A percentile compares a stretch with the other conserved stretches of the same genome.
phyloP scores from a whole-genome alignment of 2,888 invertebrate species.

The Tipula vernalis region DNA sequence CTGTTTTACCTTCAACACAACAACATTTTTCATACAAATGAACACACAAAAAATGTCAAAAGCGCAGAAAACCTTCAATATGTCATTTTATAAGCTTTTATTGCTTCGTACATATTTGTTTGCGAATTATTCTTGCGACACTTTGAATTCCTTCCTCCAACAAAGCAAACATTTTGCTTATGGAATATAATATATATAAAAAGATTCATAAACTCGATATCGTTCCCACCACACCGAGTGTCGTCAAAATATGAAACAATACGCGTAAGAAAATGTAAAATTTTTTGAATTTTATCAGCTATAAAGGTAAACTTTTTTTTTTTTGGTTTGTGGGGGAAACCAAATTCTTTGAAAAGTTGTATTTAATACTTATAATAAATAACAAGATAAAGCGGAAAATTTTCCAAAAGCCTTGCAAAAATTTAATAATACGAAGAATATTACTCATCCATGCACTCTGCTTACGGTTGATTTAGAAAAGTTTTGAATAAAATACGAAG shows the following conservation, averaged over 20 bases:
- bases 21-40: no score
- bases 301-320: not conserved
- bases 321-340: not conserved
- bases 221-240: not conserved
- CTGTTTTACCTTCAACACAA: not conserved
- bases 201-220: not conserved
- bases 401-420: not conserved
- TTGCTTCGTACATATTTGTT: not conserved
- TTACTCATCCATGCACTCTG: not conserved
- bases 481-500: not conserved
- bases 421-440: not conserved
- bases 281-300: not conserved
- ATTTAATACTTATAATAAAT: not conserved
- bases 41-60: not conserved
- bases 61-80: not conserved
- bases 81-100: not conserved
- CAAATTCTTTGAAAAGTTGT: not conserved
- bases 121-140: not conserved
- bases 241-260: not conserved
- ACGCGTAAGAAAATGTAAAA: not conserved
- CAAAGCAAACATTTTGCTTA: not conserved
- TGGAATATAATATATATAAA: not conserved
- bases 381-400: not conserved
- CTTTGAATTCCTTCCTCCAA: not conserved
- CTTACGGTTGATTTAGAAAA: not conserved